Conservation (phyloP, 2,888 invertebrate species). For the Eulithis testata region DNA sequence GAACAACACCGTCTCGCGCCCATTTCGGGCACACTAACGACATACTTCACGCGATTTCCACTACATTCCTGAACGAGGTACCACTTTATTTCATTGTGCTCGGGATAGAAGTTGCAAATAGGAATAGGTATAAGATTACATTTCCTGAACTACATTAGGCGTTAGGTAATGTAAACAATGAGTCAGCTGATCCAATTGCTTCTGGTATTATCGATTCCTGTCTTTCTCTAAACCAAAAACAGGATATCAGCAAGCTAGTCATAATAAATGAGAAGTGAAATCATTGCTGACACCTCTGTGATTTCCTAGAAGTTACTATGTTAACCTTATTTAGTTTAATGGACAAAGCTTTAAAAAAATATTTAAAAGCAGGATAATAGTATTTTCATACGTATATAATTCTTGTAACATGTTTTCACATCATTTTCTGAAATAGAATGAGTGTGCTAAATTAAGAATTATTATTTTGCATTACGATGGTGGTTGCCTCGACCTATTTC, state of each 20-base stretch:
- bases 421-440: constrained; percentile 3
- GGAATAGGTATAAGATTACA: constrained; percentile 9
- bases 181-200: constrained; percentile 42
- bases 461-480: constrained; percentile 42
- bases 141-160: constrained; percentile 23
- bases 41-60: constrained; percentile 65
- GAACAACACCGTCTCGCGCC: constrained; percentile 25
- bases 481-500: constrained; percentile 75
- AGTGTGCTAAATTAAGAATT: constrained; percentile 16
- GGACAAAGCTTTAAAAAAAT: background rate
- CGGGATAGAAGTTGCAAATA: constrained; percentile 20
- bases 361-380: background rate
- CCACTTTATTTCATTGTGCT: constrained; percentile 31
- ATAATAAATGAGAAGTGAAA: constrained; percentile 47
- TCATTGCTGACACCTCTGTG: constrained; percentile 35
- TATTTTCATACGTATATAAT: background rate
- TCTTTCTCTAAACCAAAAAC: constrained; percentile 60
- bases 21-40: constrained; percentile 48
- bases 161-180: constrained; percentile 48
- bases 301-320: constrained; percentile 16
- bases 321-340: constrained; percentile 7
- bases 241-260: constrained; percentile 46
- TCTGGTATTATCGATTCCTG: constrained; percentile 47
- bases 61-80: constrained; percentile 52
- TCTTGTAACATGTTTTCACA: background rate